A percentile compares a stretch with the other conserved stretches of the same genome.
Conservation (phyloP, 2,888 invertebrate species). For the Drosophila buzzatii region DNA sequence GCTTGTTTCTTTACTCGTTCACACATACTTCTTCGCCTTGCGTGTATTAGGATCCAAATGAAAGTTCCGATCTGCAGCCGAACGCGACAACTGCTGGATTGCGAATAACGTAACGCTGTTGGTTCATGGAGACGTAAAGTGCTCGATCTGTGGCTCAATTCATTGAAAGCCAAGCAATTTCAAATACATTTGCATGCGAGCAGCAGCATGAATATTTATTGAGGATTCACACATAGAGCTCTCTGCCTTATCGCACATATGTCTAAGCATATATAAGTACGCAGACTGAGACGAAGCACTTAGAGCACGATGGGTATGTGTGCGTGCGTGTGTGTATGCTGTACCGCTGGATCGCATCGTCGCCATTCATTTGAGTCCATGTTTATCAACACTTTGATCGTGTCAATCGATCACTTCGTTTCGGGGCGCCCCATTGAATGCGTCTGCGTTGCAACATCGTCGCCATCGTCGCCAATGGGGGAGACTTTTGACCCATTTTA, state of each 20-base stretch:
- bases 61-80: conserved; percentile 81
- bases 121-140: conserved; percentile 65
- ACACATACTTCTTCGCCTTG: conserved; percentile 71
- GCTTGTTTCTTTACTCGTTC: conserved; percentile 3
- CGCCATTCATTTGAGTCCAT: conserved; percentile 66
- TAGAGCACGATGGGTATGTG: conserved; percentile 41
- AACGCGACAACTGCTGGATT: conserved; percentile 85
- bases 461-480: conserved; percentile 73
- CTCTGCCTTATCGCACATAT: conserved; percentile 48
- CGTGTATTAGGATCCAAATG: conserved; percentile 47
- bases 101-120: conserved; percentile 82
- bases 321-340: background rate
- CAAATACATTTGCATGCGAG: conserved; percentile 74
- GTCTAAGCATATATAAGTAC: conserved; percentile 9
- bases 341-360: conserved; percentile 26
- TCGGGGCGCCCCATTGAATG: conserved; percentile 56
- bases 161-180: conserved; percentile 64
- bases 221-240: conserved; percentile 65
- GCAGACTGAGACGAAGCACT: conserved; percentile 57
- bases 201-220: conserved; percentile 73
- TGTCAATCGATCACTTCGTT: conserved; percentile 80
- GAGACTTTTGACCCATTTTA: conserved; percentile 85
- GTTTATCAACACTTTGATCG: conserved; percentile 80
- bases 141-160: conserved; percentile 67
- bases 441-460: conserved; percentile 67